Percentiles rank a stretch among this genome's conserved stretches.
phyloP scores from a whole-genome alignment of 2,113 vertebrate genomes.

The Lagopus muta region DNA sequence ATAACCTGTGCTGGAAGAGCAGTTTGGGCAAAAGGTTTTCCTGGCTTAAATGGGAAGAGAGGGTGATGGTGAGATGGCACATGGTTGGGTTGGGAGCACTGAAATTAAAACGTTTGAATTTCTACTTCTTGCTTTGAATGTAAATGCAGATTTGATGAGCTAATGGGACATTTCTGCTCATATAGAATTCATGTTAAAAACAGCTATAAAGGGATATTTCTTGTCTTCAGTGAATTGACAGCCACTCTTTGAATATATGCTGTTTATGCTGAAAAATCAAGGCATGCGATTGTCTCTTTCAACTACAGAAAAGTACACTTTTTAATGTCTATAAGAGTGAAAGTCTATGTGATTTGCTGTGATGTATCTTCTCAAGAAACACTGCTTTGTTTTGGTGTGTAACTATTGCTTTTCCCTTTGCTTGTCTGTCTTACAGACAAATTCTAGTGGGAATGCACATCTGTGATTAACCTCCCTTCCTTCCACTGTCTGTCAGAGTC shows the following conservation, averaged over 20 bases:
- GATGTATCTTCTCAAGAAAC: conserved; percentile 22
- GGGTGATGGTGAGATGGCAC: no score
- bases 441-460: not conserved
- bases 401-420: conserved; percentile 12
- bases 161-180: not conserved
- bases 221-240: conserved; percentile 20
- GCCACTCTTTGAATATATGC: not conserved
- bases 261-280: not conserved
- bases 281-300: not conserved
- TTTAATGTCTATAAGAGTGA: not conserved
- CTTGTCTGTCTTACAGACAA: conserved; percentile 9
- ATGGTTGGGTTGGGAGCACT: not conserved
- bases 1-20: not conserved
- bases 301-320: not conserved
- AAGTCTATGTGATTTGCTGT: conserved; percentile 18
- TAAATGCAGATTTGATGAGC: not conserved
- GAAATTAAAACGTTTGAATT: not conserved
- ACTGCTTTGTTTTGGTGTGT: conserved; percentile 20
- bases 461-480: not conserved
- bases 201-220: conserved; percentile 3
- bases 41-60: no score
- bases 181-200: conserved; percentile 4
- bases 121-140: not conserved
- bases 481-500: not conserved
- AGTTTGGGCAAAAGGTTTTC: not conserved